A percentile compares a stretch with the other conserved stretches of the same genome.
phyloP scores from a whole-genome alignment of 1,140 invertebrate species.

The Zaprionus africanus region DNA sequence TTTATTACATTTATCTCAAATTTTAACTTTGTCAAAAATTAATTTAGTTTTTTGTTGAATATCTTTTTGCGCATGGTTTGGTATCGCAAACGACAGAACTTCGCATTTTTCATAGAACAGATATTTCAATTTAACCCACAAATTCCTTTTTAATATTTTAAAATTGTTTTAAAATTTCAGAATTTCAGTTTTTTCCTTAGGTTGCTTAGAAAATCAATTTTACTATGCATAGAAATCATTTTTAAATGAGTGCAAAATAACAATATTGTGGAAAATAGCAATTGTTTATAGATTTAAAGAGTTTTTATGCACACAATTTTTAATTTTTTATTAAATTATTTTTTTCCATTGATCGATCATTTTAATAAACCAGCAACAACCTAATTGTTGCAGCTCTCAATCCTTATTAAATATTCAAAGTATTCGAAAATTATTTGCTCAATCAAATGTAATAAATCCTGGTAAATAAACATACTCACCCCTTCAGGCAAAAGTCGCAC shows the following conservation, averaged over 20 bases:
- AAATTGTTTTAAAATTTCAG: too few species aligned
- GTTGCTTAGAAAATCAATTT: background rate
- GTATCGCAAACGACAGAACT: background rate
- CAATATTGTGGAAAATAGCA: background rate
- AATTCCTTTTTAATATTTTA: too few species aligned
- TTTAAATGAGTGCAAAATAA: background rate
- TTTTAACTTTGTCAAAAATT: background rate
- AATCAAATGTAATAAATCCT: constrained; percentile 17
- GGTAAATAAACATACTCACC: constrained; percentile 11
- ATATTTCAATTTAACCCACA: too few species aligned
- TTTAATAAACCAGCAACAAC: background rate
- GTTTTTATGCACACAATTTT: background rate
- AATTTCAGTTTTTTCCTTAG: background rate
- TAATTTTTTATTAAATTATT: background rate
- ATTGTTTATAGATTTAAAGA: background rate
- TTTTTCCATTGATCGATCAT: background rate
- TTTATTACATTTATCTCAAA: too few species aligned
- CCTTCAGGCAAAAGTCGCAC: background rate
- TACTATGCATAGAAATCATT: background rate
- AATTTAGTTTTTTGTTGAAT: background rate
- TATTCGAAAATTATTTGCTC: background rate
- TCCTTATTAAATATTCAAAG: background rate
- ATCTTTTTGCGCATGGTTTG: background rate
- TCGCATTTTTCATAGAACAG: too few species aligned
- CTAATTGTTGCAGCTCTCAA: background rate